Conservation (phyloP, 2,888 invertebrate species). For the Ctena decussata region DNA sequence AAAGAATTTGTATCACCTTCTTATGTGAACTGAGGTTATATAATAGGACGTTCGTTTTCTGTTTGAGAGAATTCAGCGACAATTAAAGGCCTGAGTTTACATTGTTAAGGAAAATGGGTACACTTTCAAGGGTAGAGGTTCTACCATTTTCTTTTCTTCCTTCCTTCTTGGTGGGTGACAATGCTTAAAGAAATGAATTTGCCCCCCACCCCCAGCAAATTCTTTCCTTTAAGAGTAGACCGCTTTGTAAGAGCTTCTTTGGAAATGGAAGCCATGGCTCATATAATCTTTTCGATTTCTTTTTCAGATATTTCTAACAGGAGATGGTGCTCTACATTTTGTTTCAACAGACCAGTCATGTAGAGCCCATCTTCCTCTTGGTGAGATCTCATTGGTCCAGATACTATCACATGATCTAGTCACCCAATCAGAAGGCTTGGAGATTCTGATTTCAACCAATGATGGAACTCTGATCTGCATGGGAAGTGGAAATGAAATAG, state of each 20-base stretch:
- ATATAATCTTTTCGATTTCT: neutral
- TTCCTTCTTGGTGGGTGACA: no score
- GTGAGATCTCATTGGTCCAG: constrained; percentile 83
- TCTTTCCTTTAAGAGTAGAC: no score
- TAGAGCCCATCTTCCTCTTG: constrained; percentile 77
- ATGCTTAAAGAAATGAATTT: no score
- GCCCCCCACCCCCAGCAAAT: no score
- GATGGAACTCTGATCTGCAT: constrained; percentile 84
- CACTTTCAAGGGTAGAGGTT: no score
- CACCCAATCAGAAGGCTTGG: constrained; percentile 77
- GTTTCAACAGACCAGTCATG: constrained; percentile 80
- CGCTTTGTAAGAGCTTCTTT: neutral
- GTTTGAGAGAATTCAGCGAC: no score
- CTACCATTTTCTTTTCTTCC: no score
- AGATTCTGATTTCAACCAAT: constrained; percentile 81
- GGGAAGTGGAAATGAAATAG: constrained; percentile 70
- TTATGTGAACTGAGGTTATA: no score
- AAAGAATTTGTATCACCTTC: no score
- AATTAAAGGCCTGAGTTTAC: no score
- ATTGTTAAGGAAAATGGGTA: no score
- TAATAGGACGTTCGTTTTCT: no score
- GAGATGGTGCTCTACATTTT: constrained; percentile 82
- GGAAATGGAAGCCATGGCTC: neutral
- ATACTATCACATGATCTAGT: constrained; percentile 81
- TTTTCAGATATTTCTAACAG: constrained; percentile 75